These are phyloP conservation scores for Synchiropus splendidus DNA, from an alignment of 2,113 vertebrate species.

Conservation along the genomic window DNA sequence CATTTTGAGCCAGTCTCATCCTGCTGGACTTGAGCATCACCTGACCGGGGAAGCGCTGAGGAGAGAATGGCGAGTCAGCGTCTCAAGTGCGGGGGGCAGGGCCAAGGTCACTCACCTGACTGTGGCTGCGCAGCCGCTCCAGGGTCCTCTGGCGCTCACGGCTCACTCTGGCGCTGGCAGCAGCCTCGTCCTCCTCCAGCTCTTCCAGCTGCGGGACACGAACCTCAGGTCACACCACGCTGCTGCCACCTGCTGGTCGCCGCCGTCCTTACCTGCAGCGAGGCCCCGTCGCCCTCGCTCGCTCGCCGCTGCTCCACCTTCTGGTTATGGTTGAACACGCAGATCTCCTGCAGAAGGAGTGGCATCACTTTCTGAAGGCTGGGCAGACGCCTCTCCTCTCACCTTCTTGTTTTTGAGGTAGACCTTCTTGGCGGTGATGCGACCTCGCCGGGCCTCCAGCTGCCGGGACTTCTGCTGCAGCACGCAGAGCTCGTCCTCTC, in stretches of 20 bases:
- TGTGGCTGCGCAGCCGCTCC: conserved; percentile 87
- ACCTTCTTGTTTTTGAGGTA: conserved; percentile 99
- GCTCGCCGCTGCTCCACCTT: conserved; percentile 77
- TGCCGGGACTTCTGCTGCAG: conserved; percentile 88
- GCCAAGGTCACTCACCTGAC: conserved; percentile 71
- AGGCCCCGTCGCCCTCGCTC: conserved; percentile 55
- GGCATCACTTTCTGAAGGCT: not conserved
- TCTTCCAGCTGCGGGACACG: conserved; percentile 39
- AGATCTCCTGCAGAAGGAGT: conserved; percentile 77
- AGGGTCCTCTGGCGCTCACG: conserved; percentile 89
- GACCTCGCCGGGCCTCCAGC: conserved; percentile 87
- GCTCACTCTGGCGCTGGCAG: conserved; percentile 76
- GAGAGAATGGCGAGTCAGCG: not conserved
- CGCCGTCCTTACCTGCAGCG: conserved; percentile 37
- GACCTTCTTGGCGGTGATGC: conserved; percentile 95
- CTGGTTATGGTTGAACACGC: conserved; percentile 87
- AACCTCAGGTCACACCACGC: not conserved
- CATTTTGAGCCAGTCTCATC: conserved; percentile 60
- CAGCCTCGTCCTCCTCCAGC: conserved; percentile 77
- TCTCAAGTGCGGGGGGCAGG: not conserved
- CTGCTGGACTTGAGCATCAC: conserved; percentile 90
- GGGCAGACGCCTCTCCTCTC: not conserved
- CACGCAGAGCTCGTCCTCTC: conserved; percentile 72
- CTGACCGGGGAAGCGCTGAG: conserved; percentile 87
- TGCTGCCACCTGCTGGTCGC: not conserved